These are phyloP conservation scores for Ericerus pela DNA, from an alignment of 1,140 invertebrate species.

Conservation along the genomic window DNA sequence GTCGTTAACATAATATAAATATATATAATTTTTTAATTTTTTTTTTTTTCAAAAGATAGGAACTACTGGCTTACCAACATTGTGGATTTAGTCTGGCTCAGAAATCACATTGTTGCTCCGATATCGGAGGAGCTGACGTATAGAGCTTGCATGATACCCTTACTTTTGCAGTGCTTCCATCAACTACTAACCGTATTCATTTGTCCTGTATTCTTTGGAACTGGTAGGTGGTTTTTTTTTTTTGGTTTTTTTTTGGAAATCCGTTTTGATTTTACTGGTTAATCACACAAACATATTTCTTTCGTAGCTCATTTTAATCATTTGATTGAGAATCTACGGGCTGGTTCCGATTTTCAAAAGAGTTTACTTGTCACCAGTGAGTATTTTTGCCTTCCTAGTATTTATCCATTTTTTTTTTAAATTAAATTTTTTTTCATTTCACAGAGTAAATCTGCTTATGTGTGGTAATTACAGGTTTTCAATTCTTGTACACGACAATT, in stretches of 20 bases:
- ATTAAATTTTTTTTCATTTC: neutral
- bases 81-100: conserved; percentile 61
- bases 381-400: conserved; percentile 9
- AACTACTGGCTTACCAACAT: conserved; percentile 13
- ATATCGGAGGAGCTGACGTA: conserved; percentile 90
- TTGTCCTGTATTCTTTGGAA: conserved; percentile 82
- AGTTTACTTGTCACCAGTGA: neutral
- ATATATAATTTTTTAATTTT: conserved; percentile 11
- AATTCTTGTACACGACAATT: conserved; percentile 77
- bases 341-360: conserved; percentile 34
- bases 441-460: neutral
- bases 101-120: conserved; percentile 81
- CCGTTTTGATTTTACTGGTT: neutral
- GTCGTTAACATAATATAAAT: neutral
- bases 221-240: conserved; percentile 39
- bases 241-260: neutral
- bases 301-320: conserved; percentile 81
- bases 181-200: conserved; percentile 61
- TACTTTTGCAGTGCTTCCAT: conserved; percentile 68
- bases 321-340: conserved; percentile 59
- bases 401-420: neutral
- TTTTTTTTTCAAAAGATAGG: conserved; percentile 15
- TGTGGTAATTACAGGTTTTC: conserved; percentile 50
- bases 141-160: conserved; percentile 82
- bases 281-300: conserved; percentile 10